Conservation (phyloP, 2,113 vertebrate species). For the Psophia crepitans region DNA sequence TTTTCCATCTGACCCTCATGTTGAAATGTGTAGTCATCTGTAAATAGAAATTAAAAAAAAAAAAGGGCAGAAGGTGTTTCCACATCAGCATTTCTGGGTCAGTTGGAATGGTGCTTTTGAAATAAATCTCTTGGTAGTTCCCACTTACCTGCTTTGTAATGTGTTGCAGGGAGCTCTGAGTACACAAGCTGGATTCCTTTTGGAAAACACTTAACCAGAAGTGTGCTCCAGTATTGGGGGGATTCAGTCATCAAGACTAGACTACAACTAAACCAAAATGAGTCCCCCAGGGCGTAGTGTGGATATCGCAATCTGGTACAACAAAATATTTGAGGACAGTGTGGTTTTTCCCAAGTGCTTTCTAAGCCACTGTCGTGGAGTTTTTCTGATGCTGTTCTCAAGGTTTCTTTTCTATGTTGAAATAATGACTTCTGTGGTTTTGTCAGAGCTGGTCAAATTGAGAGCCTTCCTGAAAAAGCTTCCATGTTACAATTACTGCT, state of each 20-base stretch:
- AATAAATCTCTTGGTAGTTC: background rate
- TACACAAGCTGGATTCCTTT: background rate
- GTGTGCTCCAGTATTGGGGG: background rate
- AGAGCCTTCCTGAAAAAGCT: background rate
- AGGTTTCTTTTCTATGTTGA: background rate
- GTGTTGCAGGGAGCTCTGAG: background rate
- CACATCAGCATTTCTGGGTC: background rate
- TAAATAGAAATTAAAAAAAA: background rate
- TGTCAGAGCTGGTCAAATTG: background rate
- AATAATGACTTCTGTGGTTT: background rate
- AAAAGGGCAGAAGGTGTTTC: background rate
- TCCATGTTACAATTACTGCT: background rate
- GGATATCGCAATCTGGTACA: accelerated
- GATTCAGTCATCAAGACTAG: background rate
- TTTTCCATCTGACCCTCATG: background rate
- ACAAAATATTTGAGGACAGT: background rate
- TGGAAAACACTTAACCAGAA: background rate
- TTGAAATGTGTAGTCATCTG: background rate
- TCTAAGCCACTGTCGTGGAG: background rate
- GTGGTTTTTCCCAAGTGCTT: background rate
- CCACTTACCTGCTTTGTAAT: background rate
- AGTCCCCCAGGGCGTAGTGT: background rate
- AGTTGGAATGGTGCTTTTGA: background rate
- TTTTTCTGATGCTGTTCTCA: background rate
- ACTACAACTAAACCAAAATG: background rate